Base-by-base conservation (phyloP, 2,113 vertebrate genomes). In the Scopus umbretta region DNA sequence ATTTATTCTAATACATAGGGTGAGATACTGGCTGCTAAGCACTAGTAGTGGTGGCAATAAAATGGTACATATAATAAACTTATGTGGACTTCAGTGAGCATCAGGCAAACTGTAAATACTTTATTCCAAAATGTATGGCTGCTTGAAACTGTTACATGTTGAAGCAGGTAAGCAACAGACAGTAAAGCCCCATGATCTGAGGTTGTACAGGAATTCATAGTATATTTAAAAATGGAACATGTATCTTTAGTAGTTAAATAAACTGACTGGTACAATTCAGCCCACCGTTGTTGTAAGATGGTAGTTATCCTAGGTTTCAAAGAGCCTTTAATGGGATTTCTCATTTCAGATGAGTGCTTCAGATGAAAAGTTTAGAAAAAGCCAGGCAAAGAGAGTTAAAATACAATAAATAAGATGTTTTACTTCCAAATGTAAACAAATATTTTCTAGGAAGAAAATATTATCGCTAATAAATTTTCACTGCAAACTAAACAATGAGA, bases 401-500 rank as follows among this genome's bases (percentile, higher is more conserved):
- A 66, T 76, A 34, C 6, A 49, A 32, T 13, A 72, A 73, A 23
- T 65, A 65, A 43, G 6, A 56, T 65, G 4, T 34, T 92, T 80
- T 72, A 30, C 25, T 84, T 94, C 12, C 55, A 78, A 68, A 68
- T 34, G 22, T 45, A 62, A 82, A 36, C 17, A 80, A 67, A 27
- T 43, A 61, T 53, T 62, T 72, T 86, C 29, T 14, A 42, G 27
- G 10, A 72, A 92, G 85, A 75, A 38, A 59, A 22, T 20, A 25
- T 47, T 10, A 42, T 59, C 71, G 15, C 10, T 91, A 38, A 50
- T 87, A 4, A 59, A 26, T 80, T 83, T 88, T 61, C 34, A 74
- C 30, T 61, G 43, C 34, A 95, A 94, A 92, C 85, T 79, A 93
- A 97, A 93, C 66, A 94, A 70, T 95, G 82, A 88, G n/a, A 95